Evolutionary conservation across 2,113 vertebrate genomes (phyloP).

Genomic region (Anoplopoma fimbria): DNA sequence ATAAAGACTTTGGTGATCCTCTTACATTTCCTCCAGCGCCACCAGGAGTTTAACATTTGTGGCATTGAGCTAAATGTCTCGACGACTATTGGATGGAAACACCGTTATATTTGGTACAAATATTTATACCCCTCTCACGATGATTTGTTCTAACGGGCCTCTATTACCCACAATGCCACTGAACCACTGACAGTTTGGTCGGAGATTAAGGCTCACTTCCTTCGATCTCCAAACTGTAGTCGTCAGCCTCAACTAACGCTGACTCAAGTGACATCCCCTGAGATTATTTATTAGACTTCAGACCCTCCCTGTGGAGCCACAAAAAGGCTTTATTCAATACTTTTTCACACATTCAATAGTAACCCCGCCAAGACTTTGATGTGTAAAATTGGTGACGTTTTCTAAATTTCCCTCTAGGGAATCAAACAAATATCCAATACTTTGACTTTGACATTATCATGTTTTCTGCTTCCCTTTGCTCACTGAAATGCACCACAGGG

Average conservation of each 20-base stretch:
- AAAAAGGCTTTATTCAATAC: neutral
- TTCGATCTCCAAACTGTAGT: neutral
- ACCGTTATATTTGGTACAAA: neutral
- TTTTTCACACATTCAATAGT: neutral
- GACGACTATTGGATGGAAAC: neutral
- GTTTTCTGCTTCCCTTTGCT: neutral
- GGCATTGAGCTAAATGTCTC: neutral
- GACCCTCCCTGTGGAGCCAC: neutral
- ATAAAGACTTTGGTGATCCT: neutral
- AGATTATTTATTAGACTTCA: neutral
- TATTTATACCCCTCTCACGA: neutral
- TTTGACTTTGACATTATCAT: conserved; percentile 8
- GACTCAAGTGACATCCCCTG: neutral
- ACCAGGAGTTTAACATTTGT: neutral
- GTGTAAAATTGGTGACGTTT: neutral
- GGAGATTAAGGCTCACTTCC: neutral
- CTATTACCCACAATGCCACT: neutral
- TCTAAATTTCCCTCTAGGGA: neutral
- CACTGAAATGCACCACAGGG: conserved; percentile 24
- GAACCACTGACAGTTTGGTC: neutral
- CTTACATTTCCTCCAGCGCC: too few species aligned
- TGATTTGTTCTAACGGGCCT: neutral
- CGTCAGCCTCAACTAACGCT: neutral
- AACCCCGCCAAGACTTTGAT: neutral
- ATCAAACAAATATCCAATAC: neutral